Conservation (phyloP, 1,140 invertebrate species). For the Potamilus streckersoni region DNA sequence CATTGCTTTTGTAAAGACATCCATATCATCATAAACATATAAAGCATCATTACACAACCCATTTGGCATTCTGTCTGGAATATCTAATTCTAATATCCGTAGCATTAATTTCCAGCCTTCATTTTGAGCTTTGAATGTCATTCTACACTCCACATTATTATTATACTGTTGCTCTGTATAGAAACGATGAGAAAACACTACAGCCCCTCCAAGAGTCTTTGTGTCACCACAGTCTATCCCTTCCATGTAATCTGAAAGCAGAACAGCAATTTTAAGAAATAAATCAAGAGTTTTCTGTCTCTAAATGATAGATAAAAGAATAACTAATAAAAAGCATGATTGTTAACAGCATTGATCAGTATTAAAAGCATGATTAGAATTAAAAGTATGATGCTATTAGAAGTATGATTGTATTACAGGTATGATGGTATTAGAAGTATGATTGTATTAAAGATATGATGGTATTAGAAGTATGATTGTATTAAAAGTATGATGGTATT, state of each 20-base stretch:
- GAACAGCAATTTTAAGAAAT: not conserved
- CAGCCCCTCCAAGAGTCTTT: slow-evolving; percentile 56
- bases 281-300: too few relatives aligned
- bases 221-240: slow-evolving; percentile 52
- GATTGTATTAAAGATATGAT: too few relatives aligned
- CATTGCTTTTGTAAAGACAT: slow-evolving; percentile 49
- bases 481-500: too few relatives aligned
- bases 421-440: too few relatives aligned
- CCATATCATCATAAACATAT: slow-evolving; percentile 58
- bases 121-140: slow-evolving; percentile 58
- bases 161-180: slow-evolving; percentile 40
- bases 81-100: slow-evolving; percentile 58
- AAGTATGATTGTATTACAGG: too few relatives aligned
- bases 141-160: slow-evolving; percentile 50
- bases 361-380: too few relatives aligned
- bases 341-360: too few relatives aligned
- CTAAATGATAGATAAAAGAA: too few relatives aligned
- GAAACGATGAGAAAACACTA: slow-evolving; percentile 56
- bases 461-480: too few relatives aligned
- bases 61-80: slow-evolving; percentile 51
- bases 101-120: slow-evolving; percentile 60
- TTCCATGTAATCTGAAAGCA: slow-evolving; percentile 62
- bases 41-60: slow-evolving; percentile 64
- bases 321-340: too few relatives aligned
- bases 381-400: too few relatives aligned